These are phyloP conservation scores for Cephalopachus bancanus DNA, from an alignment of 2,797 vertebrate genomes.

Conservation along the genomic window DNA sequence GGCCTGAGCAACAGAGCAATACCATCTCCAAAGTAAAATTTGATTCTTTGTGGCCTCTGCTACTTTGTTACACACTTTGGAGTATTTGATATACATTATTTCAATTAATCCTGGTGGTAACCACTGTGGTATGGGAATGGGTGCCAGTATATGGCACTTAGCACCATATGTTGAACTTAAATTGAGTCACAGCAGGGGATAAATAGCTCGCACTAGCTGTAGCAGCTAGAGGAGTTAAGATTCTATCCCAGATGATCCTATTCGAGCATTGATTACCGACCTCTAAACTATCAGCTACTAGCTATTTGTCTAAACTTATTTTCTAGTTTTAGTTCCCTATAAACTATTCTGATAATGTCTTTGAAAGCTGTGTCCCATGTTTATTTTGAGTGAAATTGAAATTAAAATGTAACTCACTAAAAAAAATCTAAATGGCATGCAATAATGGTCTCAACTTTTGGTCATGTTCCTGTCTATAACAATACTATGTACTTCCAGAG, in stretches of 20 bases:
- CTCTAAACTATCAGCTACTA: not conserved
- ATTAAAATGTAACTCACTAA: not conserved
- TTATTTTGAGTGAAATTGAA: not conserved
- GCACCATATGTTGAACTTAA: not conserved
- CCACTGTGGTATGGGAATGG: not conserved
- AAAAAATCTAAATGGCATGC: not conserved
- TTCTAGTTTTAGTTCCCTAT: not conserved
- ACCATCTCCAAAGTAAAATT: not conserved
- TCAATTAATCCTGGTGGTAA: not conserved
- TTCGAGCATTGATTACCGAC: not conserved
- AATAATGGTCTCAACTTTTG: constrained; percentile 8
- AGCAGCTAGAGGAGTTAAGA: not conserved
- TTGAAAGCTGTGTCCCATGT: not conserved
- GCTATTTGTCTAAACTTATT: not conserved
- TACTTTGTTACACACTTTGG: not conserved
- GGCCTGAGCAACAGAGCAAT: too few species aligned
- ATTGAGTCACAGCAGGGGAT: not conserved
- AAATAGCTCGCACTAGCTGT: not conserved
- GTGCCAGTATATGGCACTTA: not conserved
- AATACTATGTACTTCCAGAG: not conserved
- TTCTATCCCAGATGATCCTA: not conserved
- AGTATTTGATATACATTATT: not conserved
- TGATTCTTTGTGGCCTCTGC: not conserved
- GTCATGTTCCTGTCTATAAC: not conserved
- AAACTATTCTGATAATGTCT: not conserved